Percentiles rank a stretch among this genome's conserved stretches.
phyloP scores from a whole-genome alignment of 2,797 vertebrate species.

The Cryptoprocta ferox region DNA sequence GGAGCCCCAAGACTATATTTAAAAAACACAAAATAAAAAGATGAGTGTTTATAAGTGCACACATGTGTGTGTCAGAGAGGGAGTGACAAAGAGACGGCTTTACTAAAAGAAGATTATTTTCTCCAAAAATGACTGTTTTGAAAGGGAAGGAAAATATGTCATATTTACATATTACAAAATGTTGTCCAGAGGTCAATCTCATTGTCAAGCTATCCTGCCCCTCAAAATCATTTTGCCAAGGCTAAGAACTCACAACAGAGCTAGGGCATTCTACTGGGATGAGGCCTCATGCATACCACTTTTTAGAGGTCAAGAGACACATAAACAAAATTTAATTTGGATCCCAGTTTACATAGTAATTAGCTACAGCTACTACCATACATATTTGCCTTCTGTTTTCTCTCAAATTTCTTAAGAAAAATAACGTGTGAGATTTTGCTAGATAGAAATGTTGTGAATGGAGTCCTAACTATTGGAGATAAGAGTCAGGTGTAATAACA shows the following conservation, averaged over 20 bases:
- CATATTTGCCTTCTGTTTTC: not conserved
- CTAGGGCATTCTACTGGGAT: not conserved
- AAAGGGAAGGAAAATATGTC: not conserved
- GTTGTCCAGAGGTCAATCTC: not conserved
- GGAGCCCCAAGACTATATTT: not conserved
- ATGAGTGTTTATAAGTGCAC: not conserved
- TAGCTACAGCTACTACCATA: not conserved
- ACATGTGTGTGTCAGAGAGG: not conserved
- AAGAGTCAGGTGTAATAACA: not conserved
- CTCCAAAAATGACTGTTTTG: not conserved
- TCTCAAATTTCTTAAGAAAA: not conserved
- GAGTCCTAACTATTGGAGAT: not conserved
- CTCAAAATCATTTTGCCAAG: not conserved
- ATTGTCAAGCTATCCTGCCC: not conserved
- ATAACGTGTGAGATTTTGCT: not conserved
- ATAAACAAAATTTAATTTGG: not conserved
- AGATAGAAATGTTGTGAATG: not conserved
- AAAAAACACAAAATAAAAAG: constrained; percentile 19
- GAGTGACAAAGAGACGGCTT: not conserved
- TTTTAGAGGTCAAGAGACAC: not conserved
- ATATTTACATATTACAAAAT: not conserved
- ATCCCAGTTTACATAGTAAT: not conserved
- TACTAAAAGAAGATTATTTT: not conserved
- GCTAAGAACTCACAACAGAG: not conserved
- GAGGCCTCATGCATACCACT: not conserved